phyloP scores from a whole-genome alignment of 2,113 vertebrate genomes.

The Amazona vittata region DNA sequence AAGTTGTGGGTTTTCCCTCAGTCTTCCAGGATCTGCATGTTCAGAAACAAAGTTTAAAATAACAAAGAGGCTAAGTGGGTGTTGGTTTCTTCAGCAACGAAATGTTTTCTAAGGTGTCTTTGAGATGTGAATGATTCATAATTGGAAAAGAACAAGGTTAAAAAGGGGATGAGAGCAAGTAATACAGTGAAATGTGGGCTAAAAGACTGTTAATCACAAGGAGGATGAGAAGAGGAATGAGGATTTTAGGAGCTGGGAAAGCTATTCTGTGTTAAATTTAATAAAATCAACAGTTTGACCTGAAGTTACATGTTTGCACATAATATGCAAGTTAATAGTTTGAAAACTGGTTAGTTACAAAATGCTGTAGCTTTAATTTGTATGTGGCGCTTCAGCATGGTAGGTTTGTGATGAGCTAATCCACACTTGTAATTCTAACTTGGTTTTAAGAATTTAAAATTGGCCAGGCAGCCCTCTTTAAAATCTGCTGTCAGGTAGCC shows the following conservation, averaged over 20 bases:
- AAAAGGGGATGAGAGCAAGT: neutral
- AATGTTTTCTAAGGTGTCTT: neutral
- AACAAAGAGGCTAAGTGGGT: neutral
- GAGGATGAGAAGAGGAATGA: neutral
- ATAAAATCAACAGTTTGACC: neutral
- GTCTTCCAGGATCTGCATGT: neutral
- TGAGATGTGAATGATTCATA: neutral
- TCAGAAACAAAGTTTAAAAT: neutral
- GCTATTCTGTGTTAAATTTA: neutral
- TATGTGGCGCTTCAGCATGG: neutral
- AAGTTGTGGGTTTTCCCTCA: neutral
- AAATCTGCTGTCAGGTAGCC: neutral
- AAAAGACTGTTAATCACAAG: neutral
- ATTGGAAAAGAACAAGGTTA: neutral
- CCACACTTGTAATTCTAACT: neutral
- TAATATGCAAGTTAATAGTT: neutral
- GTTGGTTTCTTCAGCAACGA: neutral
- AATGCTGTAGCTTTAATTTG: neutral
- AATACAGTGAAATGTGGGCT: neutral
- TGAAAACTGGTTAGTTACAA: neutral
- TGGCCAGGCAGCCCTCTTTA: neutral
- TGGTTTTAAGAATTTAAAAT: neutral
- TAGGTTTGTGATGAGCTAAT: neutral
- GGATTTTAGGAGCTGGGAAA: neutral
- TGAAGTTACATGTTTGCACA: neutral